Conservation (phyloP, 2,888 invertebrate genomes). For the Sarcophaga rosellei region DNA sequence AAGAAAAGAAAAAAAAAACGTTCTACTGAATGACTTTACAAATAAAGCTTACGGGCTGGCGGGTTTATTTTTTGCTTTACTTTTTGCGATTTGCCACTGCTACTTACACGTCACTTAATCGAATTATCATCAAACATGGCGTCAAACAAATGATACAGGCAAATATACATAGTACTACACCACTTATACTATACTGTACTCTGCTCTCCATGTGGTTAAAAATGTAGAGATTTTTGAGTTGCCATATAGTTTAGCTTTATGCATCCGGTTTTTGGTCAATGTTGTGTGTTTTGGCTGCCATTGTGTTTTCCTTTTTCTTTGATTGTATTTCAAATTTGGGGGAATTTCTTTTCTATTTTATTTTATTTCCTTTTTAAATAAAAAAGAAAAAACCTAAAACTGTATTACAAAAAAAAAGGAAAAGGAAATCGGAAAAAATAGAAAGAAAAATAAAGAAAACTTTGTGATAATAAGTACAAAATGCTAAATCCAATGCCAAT, state of each 20-base stretch:
- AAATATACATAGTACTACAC: slow-evolving; percentile 35
- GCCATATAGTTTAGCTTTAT: slow-evolving; percentile 55
- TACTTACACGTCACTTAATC: slow-evolving; percentile 75
- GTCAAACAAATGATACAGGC: slow-evolving; percentile 76
- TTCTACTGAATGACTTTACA: slow-evolving; percentile 23
- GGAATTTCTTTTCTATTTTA: background rate
- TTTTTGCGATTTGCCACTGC: slow-evolving; percentile 53
- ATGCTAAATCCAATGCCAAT: slow-evolving; percentile 54
- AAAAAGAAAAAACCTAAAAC: slow-evolving; percentile 7
- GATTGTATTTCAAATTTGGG: background rate
- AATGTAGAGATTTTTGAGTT: background rate
- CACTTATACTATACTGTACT: background rate
- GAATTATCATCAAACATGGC: slow-evolving; percentile 80
- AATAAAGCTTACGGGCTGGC: slow-evolving; percentile 26
- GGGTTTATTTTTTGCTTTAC: background rate
- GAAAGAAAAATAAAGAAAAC: slow-evolving; percentile 21
- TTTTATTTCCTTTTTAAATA: slow-evolving; percentile 15
- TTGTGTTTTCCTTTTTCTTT: slow-evolving; percentile 24
- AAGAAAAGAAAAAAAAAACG: background rate
- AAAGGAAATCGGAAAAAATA: no score
- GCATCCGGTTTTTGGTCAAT: slow-evolving; percentile 60
- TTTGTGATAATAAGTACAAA: slow-evolving; percentile 46
- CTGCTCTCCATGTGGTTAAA: background rate
- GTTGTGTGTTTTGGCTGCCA: slow-evolving; percentile 3
- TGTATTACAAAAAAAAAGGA: no score